These are phyloP conservation scores for Rutpela maculata DNA, from an alignment of 2,888 invertebrate species.

Conservation along the genomic window DNA sequence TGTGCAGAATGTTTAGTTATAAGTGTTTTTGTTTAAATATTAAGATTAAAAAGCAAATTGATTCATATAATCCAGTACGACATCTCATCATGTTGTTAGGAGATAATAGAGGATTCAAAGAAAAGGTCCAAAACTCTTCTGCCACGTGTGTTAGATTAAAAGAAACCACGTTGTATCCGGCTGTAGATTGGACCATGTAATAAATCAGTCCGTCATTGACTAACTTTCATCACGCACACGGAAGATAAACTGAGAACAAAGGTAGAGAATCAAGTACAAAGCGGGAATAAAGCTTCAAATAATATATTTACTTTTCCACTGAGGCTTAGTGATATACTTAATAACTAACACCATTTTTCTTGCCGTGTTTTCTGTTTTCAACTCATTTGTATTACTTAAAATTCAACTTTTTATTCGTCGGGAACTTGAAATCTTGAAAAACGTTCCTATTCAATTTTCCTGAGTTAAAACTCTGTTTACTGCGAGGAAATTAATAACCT, in stretches of 20 bases:
- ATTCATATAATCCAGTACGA: too few species aligned
- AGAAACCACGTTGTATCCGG: slow-evolving; percentile 46
- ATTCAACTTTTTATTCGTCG: slow-evolving; percentile 13
- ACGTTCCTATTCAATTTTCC: not conserved
- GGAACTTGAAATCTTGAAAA: slow-evolving; percentile 20
- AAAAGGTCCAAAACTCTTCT: slow-evolving; percentile 24
- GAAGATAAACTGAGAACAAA: slow-evolving; percentile 18
- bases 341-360: slow-evolving; percentile 26
- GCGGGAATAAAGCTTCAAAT: slow-evolving; percentile 19
- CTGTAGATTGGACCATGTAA: slow-evolving; percentile 46
- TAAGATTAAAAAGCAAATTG: too few species aligned
- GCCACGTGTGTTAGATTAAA: slow-evolving; percentile 32
- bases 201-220: slow-evolving; percentile 50
- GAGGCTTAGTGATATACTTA: slow-evolving; percentile 28
- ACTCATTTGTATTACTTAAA: slow-evolving; percentile 30
- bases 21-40: too few species aligned
- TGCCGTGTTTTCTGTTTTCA: slow-evolving; percentile 14
- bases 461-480: not conserved
- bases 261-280: slow-evolving; percentile 30
- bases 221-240: slow-evolving; percentile 51
- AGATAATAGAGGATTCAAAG: not conserved
- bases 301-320: slow-evolving; percentile 36
- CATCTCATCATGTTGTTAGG: not conserved
- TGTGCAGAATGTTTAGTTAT: too few species aligned
- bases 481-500: not conserved